Evolutionary conservation across 2,888 invertebrate species (phyloP), one percentile per base, ranked within the genome.

Genomic region (Melikaiella ostensackeni): DNA sequence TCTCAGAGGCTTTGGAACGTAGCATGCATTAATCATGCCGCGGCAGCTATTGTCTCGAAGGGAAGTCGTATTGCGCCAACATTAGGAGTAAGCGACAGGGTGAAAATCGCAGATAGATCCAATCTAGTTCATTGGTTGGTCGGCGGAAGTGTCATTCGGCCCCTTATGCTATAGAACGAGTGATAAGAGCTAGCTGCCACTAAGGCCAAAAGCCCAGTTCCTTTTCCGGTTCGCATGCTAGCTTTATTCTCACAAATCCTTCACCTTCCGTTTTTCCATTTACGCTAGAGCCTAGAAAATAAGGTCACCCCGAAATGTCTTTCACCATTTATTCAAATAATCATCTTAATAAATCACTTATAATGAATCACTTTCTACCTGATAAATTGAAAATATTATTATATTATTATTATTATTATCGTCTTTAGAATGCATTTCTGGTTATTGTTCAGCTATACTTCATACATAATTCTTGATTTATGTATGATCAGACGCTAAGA

Each of bases 111-210:
- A 70, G 70, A 66, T 66, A 66, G 46, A 70, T 70, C 70, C 70
- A 70, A 70, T 70, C 70, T 70, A 70, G 70, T 70, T 70, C 70
- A 70, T 70, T 70, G 70, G 70, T 33, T 50, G 70, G 70, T 33
- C 50, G 50, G 30, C 70, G 70, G 70, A 70, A 70, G 70, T 70
- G 70, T 50, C 70, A 70, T 50, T 70, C 30, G 46, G 70, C 13
- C 70, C 70, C 70, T 70, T 70, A 33, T 33, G 50, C 50, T 33
- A 50, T 33, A 70, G 46, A 70, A 55, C 70, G 27, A 55, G 70
- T 55, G 70, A 70, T 70, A 70, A 70, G 70, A 70, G 70, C 27
- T 33, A 70, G 70, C 46, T 35, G 35, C 19, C 35, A 63, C 35
- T 63, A 35, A 59, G 21, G 59, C 27, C 13, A 24, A 59, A 63